A percentile compares a stretch with the other conserved stretches of the same genome.
phyloP scores from a whole-genome alignment of 2,797 vertebrate species.

The Caiman crocodilus region DNA sequence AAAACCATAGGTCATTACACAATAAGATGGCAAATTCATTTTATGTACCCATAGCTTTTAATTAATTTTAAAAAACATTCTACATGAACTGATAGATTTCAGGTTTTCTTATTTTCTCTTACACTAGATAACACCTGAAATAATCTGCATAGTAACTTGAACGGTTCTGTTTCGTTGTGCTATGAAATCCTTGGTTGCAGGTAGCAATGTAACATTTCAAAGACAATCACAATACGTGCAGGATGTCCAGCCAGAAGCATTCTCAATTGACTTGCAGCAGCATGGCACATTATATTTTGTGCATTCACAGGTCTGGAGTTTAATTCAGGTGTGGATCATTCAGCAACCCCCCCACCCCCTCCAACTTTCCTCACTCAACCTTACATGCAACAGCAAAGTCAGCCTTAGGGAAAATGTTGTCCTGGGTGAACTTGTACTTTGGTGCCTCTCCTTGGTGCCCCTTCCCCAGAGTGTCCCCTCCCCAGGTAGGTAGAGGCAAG shows the following conservation, averaged over 20 bases:
- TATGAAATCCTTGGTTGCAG: conserved; percentile 69
- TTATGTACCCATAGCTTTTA: conserved; percentile 70
- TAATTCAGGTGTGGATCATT: conserved; percentile 62
- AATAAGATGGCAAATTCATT: conserved; percentile 59
- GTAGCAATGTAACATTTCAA: conserved; percentile 80
- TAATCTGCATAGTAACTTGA: conserved; percentile 80
- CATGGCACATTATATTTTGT: conserved; percentile 68
- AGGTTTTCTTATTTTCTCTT: conserved; percentile 64
- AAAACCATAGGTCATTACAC: neutral
- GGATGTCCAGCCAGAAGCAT: conserved; percentile 82
- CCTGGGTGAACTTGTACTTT: too few species aligned
- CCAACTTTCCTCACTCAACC: conserved; percentile 16
- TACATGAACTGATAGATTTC: conserved; percentile 72
- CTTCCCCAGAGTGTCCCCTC: too few species aligned
- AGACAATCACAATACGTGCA: conserved; percentile 84
- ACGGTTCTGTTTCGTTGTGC: conserved; percentile 50
- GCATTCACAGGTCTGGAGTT: conserved; percentile 27
- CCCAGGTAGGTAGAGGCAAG: too few species aligned
- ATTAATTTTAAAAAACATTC: conserved; percentile 78
- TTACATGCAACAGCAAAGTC: neutral
- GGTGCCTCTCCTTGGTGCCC: too few species aligned
- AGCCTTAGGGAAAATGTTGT: too few species aligned
- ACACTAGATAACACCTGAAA: conserved; percentile 76
- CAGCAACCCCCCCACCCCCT: conserved; percentile 52
- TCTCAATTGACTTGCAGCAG: conserved; percentile 79